Conservation (phyloP, 1,140 invertebrate genomes). For the Caenorhabditis inopinata region DNA sequence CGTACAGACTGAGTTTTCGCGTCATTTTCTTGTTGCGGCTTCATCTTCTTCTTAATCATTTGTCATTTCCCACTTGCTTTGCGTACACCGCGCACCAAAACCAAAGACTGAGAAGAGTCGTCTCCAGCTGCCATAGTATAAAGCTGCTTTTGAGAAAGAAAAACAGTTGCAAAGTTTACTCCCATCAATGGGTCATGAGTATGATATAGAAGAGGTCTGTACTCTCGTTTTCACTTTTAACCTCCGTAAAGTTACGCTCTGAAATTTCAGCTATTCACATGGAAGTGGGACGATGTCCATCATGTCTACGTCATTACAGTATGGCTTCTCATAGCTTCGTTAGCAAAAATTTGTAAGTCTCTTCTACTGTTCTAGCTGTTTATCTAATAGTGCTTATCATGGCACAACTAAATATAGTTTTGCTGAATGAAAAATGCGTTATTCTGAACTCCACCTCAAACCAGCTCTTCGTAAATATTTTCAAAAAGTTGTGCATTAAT, state of each 20-base stretch:
- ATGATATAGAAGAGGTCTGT: conserved; percentile 28
- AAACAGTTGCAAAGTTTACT: neutral
- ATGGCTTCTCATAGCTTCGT: conserved; percentile 57
- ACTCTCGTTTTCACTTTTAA: neutral
- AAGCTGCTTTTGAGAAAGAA: neutral
- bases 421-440: no score
- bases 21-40: conserved; percentile 32
- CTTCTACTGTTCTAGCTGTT: neutral
- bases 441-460: no score
- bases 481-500: no score
- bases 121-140: neutral
- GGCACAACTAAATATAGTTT: no score
- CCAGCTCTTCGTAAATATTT: no score
- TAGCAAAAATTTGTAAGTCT: conserved; percentile 63
- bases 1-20: neutral
- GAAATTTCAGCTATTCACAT: conserved; percentile 51
- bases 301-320: conserved; percentile 52
- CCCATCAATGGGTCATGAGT: conserved; percentile 26
- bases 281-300: conserved; percentile 56
- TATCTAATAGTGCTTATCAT: no score
- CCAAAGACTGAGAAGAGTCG: neutral
- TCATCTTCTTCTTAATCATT: conserved; percentile 5
- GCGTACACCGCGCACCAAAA: conserved; percentile 31
- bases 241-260: no score
- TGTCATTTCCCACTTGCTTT: neutral